Base-by-base conservation (phyloP, 2,888 invertebrate genomes). In the Agrotis ipsilon region DNA sequence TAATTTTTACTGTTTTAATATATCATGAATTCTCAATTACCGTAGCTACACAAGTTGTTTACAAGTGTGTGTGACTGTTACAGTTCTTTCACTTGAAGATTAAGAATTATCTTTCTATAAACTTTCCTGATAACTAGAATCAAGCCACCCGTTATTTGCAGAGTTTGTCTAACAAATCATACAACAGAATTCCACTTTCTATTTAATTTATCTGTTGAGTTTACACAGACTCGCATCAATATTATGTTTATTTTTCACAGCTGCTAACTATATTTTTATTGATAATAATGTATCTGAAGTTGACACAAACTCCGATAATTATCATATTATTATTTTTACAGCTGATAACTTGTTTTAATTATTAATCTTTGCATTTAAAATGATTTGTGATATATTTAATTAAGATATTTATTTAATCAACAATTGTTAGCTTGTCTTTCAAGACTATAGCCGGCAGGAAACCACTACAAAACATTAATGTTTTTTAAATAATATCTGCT, bases 161-260 rank as follows among this genome's bases (percentile, higher is more conserved):
- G 0, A 46, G n/a, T 48, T 27, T 63, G 45, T 78, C 54, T 7
- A 61, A 66, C 21, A 32, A 48, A 58, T 18, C 16, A 19, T 43
- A 39, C 5, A 0, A 13, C 48, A 49, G n/a, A 62, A 46, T 62
- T 78, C 62, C 14, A 48, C 27, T 52, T 78, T 61, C 13, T 46
- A 16, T 45, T 43, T 48, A 21, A 52, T 21, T 48, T 24, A 3
- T 24, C 13, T 70, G 13, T 43, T 43, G 21, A 27, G 3, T 68
- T 52, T 32, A 32, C n/a, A 18, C 24, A 52, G 16, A 55, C n/a
- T 21, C 4, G 2, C n/a, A 13, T 11, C 45, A 3, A 19, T 52
- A 51, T 45, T 27, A 16, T 19, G 3, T 39, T 65, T 4, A 21
- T 66, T 57, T 67, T 51, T 7, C 49, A 49, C 21, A 45, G 18